Conservation (phyloP, 2,113 vertebrate genomes). For the Chlorodrepanis virens region DNA sequence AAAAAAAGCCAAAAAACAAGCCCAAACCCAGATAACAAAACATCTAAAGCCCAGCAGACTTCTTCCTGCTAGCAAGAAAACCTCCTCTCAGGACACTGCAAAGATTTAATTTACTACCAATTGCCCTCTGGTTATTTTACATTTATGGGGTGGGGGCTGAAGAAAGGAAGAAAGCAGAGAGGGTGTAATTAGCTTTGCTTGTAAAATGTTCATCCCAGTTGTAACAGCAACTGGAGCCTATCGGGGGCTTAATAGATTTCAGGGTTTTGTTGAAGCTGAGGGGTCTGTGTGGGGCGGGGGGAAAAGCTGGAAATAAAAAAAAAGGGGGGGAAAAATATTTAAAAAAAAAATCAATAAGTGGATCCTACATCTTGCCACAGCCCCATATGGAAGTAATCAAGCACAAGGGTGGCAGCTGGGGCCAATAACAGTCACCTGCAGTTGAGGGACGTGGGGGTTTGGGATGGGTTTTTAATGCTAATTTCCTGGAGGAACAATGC, state of each 20-base stretch:
- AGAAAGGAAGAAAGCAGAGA: slow-evolving; percentile 29
- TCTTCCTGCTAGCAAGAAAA: slow-evolving; percentile 42
- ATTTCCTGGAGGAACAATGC: slow-evolving; percentile 80
- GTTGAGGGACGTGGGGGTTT: slow-evolving; percentile 74
- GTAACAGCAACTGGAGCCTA: slow-evolving; percentile 65
- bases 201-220: slow-evolving; percentile 72
- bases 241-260: slow-evolving; percentile 69
- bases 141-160: slow-evolving; percentile 58
- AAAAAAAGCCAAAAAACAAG: not conserved
- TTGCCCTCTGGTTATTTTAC: slow-evolving; percentile 46
- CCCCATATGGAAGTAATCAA: slow-evolving; percentile 97
- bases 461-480: slow-evolving; percentile 81
- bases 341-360: slow-evolving; percentile 70
- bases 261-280: slow-evolving; percentile 66
- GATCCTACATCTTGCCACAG: slow-evolving; percentile 73
- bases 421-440: slow-evolving; percentile 97
- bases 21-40: not conserved
- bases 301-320: not conserved
- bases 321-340: not conserved
- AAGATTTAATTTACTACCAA: slow-evolving; percentile 56
- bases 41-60: slow-evolving; percentile 59
- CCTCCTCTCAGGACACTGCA: slow-evolving; percentile 58
- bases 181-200: slow-evolving; percentile 74
- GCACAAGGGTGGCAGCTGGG: slow-evolving; percentile 94
- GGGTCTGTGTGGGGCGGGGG: not conserved